These are phyloP conservation scores for Scaptodrosophila latifasciaeformis DNA, from an alignment of 2,888 invertebrate species.

Conservation along the genomic window DNA sequence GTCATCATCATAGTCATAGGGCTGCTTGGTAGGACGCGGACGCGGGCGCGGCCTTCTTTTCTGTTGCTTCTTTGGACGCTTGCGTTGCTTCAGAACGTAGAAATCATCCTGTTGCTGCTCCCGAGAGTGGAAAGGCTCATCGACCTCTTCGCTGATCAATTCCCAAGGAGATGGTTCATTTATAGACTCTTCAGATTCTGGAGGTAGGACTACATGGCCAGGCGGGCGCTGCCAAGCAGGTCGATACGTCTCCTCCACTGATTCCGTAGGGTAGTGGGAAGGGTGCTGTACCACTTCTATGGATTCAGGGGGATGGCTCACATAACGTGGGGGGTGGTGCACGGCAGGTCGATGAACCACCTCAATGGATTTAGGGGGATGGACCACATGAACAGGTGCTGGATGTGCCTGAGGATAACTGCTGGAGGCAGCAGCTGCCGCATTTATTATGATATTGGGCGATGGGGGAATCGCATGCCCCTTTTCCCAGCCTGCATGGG, in stretches of 20 bases:
- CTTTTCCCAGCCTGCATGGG: too few relatives aligned
- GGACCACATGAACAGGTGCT: conserved; percentile 27
- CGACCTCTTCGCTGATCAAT: conserved; percentile 28
- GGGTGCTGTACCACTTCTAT: background rate
- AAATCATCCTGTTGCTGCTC: conserved; percentile 64
- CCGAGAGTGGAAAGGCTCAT: conserved; percentile 22
- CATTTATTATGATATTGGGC: conserved; percentile 68
- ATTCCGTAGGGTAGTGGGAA: too few relatives aligned
- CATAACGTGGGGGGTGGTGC: conserved; percentile 21
- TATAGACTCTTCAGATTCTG: conserved; percentile 30
- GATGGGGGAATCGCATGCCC: too few relatives aligned
- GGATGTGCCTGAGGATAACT: conserved; percentile 28
- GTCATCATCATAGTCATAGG: conserved; percentile 36
- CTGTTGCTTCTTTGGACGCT: conserved; percentile 35
- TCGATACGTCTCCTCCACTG: too few relatives aligned
- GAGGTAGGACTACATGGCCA: too few relatives aligned
- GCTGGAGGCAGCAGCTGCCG: conserved; percentile 63
- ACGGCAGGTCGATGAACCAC: conserved; percentile 28
- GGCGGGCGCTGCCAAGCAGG: too few relatives aligned
- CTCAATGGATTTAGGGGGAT: conserved; percentile 17
- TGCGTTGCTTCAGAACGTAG: conserved; percentile 58
- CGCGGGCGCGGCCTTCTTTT: conserved; percentile 49
- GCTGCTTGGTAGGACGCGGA: conserved; percentile 22
- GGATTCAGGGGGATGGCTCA: background rate
- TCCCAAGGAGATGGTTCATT: conserved; percentile 25